Base-by-base conservation (phyloP, 2,113 vertebrate genomes). In the Laticauda laticaudata region DNA sequence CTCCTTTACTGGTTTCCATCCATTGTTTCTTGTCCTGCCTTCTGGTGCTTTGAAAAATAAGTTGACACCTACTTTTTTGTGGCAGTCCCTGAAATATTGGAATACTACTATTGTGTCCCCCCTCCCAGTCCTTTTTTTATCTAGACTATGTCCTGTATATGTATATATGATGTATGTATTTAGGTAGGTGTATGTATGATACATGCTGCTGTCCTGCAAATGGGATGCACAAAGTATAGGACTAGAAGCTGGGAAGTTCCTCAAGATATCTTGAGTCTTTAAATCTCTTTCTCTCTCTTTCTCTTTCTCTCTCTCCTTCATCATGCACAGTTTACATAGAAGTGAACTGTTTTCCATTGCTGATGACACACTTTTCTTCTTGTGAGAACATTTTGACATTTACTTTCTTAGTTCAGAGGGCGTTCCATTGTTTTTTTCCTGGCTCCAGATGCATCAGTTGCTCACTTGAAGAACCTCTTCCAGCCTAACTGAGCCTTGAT, bases 401-500 rank as follows among this genome's bases (percentile, higher is more conserved):
- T 89, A 15, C 88, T 7, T 89, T 5, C 34, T 39, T 11, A 56
- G 18, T 10, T 39, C 2, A 12, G 55, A n/a, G 20, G 54, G 34
- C 5, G 6, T 45, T 94, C 92, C 93, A 61, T 94, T 8, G 24
- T 94, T 92, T 96, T 81, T 86, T 94, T 94, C 90, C 91, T 91
- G 93, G 95, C 92, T 0, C 0, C 87, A 1, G 91, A 55, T 56
- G 57, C 90, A 94, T 92, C 91, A 87, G 54, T 95, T 93, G 56
- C 92, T 97, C 92, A 92, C 64, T 90, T 94, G 86, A 91, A 88
- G 69, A 91, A 93, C 23, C 91, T 94, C 93, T 87, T 92, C 95
- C 91, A 94, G 85, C 90, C 92, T 90, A 93, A 95, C 56, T 90
- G 54, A 85, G 95, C 91, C 85, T 91, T 64, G 10, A 53, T 92